phyloP scores from a whole-genome alignment of 2,888 invertebrate genomes.

The Galeruca laticollis region DNA sequence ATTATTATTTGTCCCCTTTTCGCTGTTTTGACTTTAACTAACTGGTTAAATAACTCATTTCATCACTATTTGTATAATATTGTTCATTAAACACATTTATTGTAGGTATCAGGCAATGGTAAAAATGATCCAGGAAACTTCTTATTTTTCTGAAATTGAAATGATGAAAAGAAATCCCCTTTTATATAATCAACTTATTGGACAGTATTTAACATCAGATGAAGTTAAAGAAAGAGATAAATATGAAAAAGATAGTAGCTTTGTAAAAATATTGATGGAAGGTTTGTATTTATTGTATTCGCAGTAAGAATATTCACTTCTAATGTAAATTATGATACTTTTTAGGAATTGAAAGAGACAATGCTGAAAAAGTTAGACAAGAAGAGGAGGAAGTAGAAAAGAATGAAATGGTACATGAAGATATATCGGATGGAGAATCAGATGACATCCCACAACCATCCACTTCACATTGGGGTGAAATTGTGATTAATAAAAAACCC shows the following conservation, averaged over 20 bases:
- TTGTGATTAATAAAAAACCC: slow-evolving; percentile 52
- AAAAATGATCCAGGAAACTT: slow-evolving; percentile 75
- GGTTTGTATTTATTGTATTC: slow-evolving; percentile 63
- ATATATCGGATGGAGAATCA: slow-evolving; percentile 41
- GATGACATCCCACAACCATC: slow-evolving; percentile 47
- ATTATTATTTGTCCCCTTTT: too few species aligned
- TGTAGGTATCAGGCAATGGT: slow-evolving; percentile 84
- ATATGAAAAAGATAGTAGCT: slow-evolving; percentile 70
- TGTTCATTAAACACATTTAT: neutral
- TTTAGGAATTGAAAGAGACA: slow-evolving; percentile 75
- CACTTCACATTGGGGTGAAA: slow-evolving; percentile 59
- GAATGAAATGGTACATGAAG: slow-evolving; percentile 64
- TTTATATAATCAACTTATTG: slow-evolving; percentile 90
- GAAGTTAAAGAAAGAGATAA: slow-evolving; percentile 77
- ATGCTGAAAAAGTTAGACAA: slow-evolving; percentile 73
- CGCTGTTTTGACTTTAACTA: too few species aligned
- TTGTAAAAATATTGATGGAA: slow-evolving; percentile 83
- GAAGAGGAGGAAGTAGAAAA: slow-evolving; percentile 74
- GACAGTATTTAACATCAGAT: slow-evolving; percentile 83
- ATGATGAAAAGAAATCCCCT: slow-evolving; percentile 95
- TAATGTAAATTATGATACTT: neutral
- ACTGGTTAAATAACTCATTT: too few species aligned
- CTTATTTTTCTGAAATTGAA: slow-evolving; percentile 91
- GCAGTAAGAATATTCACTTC: neutral
- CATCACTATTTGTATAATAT: too few species aligned